A percentile compares a stretch with the other conserved stretches of the same genome.
These are phyloP conservation scores for Ditula angustiorana DNA, from an alignment of 2,888 invertebrate species.

Conservation along the genomic window DNA sequence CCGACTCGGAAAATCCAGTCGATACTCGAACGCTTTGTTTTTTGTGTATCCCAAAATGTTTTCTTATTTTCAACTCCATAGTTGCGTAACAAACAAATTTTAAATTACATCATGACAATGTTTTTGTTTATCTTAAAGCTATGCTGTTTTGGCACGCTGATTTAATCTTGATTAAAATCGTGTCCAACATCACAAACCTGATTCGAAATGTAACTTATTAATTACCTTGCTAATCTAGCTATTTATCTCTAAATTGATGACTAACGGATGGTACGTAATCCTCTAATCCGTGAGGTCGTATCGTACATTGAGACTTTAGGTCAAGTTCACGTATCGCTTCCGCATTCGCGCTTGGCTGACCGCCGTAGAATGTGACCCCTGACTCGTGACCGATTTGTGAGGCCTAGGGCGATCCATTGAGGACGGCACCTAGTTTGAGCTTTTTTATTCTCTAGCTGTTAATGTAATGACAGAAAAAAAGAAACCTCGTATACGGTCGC, in stretches of 20 bases:
- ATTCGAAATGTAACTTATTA: constrained; percentile 15
- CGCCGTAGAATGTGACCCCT: constrained; percentile 31
- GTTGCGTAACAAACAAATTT: constrained; percentile 8
- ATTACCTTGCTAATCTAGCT: constrained; percentile 16
- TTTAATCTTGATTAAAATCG: constrained; percentile 19
- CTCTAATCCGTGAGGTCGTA: constrained; percentile 12
- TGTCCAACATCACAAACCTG: not conserved
- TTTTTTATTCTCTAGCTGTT: not conserved
- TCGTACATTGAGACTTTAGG: constrained; percentile 4
- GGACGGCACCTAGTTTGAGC: constrained; percentile 23
- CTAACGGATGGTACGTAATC: constrained; percentile 6
- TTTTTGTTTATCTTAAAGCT: not conserved
- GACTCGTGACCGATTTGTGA: constrained; percentile 27
- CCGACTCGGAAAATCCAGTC: constrained; percentile 25
- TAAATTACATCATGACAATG: not conserved
- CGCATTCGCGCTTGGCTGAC: constrained; percentile 34
- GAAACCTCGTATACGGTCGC: not conserved
- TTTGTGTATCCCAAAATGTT: constrained; percentile 1
- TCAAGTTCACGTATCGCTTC: constrained; percentile 34
- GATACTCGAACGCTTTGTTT: constrained; percentile 15
- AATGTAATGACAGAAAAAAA: not conserved
- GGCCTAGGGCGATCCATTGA: constrained; percentile 22
- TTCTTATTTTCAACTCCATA: constrained; percentile 2
- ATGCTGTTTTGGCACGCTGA: not conserved
- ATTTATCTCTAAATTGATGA: constrained; percentile 15